A percentile compares a stretch with the other conserved stretches of the same genome.
Conservation (phyloP, 2,888 invertebrate genomes). For the Troilus luridus region DNA sequence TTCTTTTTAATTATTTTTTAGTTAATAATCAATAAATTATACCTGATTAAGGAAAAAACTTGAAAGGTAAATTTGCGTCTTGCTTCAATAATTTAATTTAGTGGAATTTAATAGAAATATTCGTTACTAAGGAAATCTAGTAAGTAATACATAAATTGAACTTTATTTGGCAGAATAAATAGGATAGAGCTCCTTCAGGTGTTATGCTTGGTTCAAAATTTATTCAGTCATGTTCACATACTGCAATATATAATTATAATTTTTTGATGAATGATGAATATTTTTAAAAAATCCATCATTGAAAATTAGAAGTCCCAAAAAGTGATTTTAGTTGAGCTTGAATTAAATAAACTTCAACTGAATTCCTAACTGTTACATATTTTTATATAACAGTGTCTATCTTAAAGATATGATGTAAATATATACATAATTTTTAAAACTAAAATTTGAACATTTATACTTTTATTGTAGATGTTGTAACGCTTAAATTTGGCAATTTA, state of each 20-base stretch:
- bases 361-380: background rate
- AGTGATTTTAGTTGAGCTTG: background rate
- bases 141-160: background rate
- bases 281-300: background rate
- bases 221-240: too few species aligned
- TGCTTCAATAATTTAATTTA: background rate
- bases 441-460: background rate
- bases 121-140: background rate
- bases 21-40: background rate
- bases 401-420: conserved; percentile 40
- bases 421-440: conserved; percentile 23
- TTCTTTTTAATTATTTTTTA: background rate
- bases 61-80: background rate
- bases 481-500: background rate
- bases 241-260: too few species aligned
- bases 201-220: background rate
- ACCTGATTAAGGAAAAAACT: background rate
- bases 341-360: background rate
- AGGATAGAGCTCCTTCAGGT: background rate
- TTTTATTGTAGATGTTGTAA: background rate
- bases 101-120: background rate
- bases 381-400: background rate
- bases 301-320: background rate
- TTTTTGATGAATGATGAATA: background rate
- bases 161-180: background rate